A percentile compares a stretch with the other conserved stretches of the same genome.
These are phyloP conservation scores for Oenanthe oenanthe DNA, from an alignment of 2,113 vertebrate species.

Conservation along the genomic window DNA sequence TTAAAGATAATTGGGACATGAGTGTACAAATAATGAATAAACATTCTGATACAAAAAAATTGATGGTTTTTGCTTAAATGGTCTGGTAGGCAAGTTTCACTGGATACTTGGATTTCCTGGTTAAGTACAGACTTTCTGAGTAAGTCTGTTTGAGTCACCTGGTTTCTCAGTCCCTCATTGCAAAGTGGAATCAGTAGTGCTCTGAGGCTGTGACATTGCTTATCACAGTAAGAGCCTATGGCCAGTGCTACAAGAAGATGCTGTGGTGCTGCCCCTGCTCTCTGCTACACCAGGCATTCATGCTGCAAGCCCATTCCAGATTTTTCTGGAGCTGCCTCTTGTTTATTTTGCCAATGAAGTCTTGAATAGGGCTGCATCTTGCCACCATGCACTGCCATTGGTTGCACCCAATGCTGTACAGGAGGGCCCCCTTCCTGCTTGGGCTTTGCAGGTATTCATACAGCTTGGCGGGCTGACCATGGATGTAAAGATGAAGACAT, in stretches of 20 bases:
- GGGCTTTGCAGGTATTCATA: not conserved
- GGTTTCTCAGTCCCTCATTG: not conserved
- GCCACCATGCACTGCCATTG: not conserved
- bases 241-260: not conserved
- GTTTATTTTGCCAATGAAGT: not conserved
- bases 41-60: not conserved
- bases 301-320: not conserved
- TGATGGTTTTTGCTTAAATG: not conserved
- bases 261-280: not conserved
- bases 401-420: not conserved
- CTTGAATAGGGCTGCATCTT: not conserved
- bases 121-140: not conserved
- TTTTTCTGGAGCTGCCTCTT: not conserved
- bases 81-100: not conserved
- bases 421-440: not conserved
- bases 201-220: not conserved
- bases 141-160: not conserved
- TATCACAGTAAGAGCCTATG: not conserved
- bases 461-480: not conserved
- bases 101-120: not conserved
- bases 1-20: not conserved
- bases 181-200: not conserved
- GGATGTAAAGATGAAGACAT: not conserved
- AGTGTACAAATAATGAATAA: not conserved
- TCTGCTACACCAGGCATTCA: not conserved